Evolutionary conservation across 2,113 vertebrate genomes (phyloP).

Genomic region (Ascaphus truei): DNA sequence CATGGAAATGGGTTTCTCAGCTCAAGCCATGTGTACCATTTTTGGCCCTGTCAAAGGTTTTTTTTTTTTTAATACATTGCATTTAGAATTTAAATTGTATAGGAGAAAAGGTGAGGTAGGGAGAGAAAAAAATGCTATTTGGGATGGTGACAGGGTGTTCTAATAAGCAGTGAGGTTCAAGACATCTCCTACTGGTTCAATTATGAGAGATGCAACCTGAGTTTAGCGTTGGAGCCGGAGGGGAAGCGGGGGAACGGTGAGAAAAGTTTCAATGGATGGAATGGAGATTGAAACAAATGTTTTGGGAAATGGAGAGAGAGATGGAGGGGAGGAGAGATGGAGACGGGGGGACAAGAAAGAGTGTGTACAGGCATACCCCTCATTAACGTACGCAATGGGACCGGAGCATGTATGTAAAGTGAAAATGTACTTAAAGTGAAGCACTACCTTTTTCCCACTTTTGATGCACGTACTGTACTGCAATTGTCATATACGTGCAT

Average conservation of each 20-base stretch:
- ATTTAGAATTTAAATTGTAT: constrained; percentile 99
- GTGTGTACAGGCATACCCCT: too few relatives aligned
- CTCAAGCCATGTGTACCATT: constrained; percentile 97
- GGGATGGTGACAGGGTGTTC: constrained; percentile 28
- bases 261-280: too few relatives aligned
- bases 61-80: constrained; percentile 96
- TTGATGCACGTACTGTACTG: too few relatives aligned
- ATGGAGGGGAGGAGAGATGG: constrained; percentile 30
- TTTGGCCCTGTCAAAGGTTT: constrained; percentile 92
- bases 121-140: constrained; percentile 28
- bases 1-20: constrained; percentile 99
- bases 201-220: constrained; percentile 12
- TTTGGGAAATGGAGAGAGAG: constrained; percentile 74
- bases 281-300: constrained; percentile 68
- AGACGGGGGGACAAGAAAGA: constrained; percentile 61
- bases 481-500: too few relatives aligned
- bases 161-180: constrained; percentile 25
- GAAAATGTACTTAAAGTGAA: too few relatives aligned
- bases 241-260: neutral
- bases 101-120: constrained; percentile 59
- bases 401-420: too few relatives aligned
- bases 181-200: constrained; percentile 32
- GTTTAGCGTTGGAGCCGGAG: neutral
- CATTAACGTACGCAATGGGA: too few relatives aligned
- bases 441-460: too few relatives aligned